A percentile compares a stretch with the other conserved stretches of the same genome.
phyloP scores from a whole-genome alignment of 2,113 vertebrate species.

The Otolemur garnettii region DNA sequence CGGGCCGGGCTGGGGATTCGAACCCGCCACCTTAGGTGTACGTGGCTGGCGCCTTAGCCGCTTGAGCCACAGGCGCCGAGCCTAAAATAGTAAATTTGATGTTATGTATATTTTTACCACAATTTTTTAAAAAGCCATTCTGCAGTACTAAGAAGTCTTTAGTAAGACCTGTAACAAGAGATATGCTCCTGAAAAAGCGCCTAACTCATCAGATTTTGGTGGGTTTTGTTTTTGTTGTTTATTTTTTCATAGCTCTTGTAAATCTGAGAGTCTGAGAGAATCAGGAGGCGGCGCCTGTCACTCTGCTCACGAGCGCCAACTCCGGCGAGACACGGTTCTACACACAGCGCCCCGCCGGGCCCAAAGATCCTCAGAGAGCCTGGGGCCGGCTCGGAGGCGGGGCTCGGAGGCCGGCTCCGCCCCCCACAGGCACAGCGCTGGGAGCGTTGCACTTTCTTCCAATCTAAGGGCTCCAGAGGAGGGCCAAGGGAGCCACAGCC shows the following conservation, averaged over 20 bases:
- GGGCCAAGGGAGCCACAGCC: not conserved
- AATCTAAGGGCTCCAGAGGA: not conserved
- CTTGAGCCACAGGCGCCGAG: no score
- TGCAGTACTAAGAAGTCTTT: not conserved
- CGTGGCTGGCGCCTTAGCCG: no score
- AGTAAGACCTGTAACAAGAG: not conserved
- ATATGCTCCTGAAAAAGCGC: not conserved
- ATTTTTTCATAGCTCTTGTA: not conserved
- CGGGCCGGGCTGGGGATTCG: no score
- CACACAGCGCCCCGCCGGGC: rapidly evolving
- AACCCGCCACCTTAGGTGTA: no score
- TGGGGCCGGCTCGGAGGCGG: not conserved
- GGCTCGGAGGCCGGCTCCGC: rapidly evolving
- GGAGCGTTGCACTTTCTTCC: not conserved
- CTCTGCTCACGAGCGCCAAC: rapidly evolving
- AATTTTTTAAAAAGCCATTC: not conserved
- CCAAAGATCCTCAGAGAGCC: rapidly evolving
- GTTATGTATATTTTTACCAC: not conserved
- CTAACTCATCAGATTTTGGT: not conserved
- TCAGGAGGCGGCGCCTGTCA: no score
- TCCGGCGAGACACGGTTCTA: rapidly evolving
- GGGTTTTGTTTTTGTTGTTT: not conserved
- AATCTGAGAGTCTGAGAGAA: not conserved
- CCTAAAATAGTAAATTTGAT: not conserved
- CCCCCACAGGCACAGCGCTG: rapidly evolving